Percentiles rank a stretch among this genome's conserved stretches.
These are phyloP conservation scores for Conops quadrifasciatus DNA, from an alignment of 2,888 invertebrate species.

Conservation along the genomic window DNA sequence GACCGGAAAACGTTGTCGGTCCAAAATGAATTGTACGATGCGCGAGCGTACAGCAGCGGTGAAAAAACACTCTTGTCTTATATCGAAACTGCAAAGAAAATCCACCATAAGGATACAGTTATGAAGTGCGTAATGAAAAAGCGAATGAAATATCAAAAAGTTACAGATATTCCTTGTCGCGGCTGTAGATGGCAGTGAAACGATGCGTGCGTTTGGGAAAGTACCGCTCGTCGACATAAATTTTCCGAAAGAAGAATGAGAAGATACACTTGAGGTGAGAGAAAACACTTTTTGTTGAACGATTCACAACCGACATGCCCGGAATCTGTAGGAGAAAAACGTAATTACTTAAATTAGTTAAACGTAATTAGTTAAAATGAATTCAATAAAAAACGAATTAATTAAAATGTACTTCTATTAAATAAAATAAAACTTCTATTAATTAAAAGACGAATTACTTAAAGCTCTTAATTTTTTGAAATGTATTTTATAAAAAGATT, in stretches of 20 bases:
- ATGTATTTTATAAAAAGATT: too few relatives aligned
- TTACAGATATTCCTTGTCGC: conserved; percentile 92
- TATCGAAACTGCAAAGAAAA: conserved; percentile 85
- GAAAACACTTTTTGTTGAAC: conserved; percentile 64
- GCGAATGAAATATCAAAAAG: conserved; percentile 58
- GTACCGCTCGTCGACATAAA: conserved; percentile 73
- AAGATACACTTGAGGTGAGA: conserved; percentile 57
- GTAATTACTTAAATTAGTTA: too few relatives aligned
- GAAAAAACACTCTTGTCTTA: conserved; percentile 83
- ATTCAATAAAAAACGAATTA: too few relatives aligned
- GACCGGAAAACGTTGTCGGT: conserved; percentile 82
- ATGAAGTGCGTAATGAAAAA: neutral
- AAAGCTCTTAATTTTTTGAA: too few relatives aligned
- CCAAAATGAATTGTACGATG: conserved; percentile 91
- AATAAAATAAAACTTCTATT: too few relatives aligned
- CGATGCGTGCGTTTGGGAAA: conserved; percentile 82
- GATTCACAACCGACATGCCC: conserved; percentile 71
- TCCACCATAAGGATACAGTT: neutral
- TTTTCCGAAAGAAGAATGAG: conserved; percentile 55
- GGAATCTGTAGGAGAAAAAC: conserved; percentile 56
- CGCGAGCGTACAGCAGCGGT: conserved; percentile 84
- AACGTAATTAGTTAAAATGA: too few relatives aligned
- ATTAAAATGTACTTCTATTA: too few relatives aligned
- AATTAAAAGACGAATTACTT: too few relatives aligned
- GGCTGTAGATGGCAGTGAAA: conserved; percentile 87